These are phyloP conservation scores for Tholera decimalis DNA, from an alignment of 2,888 invertebrate species.

Conservation along the genomic window DNA sequence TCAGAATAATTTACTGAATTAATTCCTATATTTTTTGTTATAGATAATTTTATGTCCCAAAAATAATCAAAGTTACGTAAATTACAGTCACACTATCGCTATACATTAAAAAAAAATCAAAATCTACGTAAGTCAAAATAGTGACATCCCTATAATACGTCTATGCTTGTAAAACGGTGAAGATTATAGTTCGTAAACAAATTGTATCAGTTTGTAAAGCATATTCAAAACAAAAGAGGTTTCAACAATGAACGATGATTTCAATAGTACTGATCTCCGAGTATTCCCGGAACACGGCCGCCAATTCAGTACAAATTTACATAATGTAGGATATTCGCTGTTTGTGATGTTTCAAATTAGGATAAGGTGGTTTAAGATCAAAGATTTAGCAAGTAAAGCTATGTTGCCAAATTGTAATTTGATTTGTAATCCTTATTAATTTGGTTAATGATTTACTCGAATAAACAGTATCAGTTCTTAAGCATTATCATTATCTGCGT, in stretches of 20 bases:
- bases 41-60: too few relatives aligned
- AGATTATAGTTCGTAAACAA: slow-evolving; percentile 16
- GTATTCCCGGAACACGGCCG: slow-evolving; percentile 24
- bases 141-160: too few relatives aligned
- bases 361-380: neutral
- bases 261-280: slow-evolving; percentile 32
- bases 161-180: neutral
- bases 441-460: neutral
- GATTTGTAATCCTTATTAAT: neutral
- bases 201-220: slow-evolving; percentile 31
- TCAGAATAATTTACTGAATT: too few relatives aligned
- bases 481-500: too few relatives aligned
- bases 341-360: neutral
- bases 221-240: slow-evolving; percentile 34
- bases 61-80: too few relatives aligned
- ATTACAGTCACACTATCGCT: too few relatives aligned
- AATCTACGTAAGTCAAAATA: too few relatives aligned
- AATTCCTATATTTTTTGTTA: too few relatives aligned
- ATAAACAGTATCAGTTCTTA: neutral
- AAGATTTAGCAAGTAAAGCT: neutral
- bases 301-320: slow-evolving; percentile 5
- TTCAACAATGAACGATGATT: slow-evolving; percentile 26
- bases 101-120: too few relatives aligned
- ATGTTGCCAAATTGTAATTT: neutral
- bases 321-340: neutral